phyloP scores from a whole-genome alignment of 2,888 invertebrate species.

The Andrena hattorfiana region DNA sequence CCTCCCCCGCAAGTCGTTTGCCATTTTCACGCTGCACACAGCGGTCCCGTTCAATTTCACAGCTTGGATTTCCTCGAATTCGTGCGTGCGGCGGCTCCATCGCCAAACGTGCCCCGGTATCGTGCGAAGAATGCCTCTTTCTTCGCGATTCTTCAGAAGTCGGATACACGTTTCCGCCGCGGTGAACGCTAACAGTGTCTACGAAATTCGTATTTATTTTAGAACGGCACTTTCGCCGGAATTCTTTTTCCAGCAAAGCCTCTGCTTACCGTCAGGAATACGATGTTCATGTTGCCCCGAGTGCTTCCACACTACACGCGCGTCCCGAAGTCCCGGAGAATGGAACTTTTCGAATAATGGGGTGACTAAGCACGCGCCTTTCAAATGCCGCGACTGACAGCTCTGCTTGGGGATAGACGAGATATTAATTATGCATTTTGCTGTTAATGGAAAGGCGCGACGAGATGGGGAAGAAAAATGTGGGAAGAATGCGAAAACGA shows the following conservation, averaged over 20 bases:
- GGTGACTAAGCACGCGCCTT: conserved; percentile 22
- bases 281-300: conserved; percentile 40
- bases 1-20: conserved; percentile 73
- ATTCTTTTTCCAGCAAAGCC: not conserved
- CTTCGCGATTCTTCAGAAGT: conserved; percentile 38
- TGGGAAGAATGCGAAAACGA: not conserved
- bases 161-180: conserved; percentile 62
- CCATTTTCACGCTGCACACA: conserved; percentile 70
- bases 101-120: conserved; percentile 64
- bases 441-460: not conserved
- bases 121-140: conserved; percentile 21
- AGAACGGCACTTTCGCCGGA: not conserved
- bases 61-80: conserved; percentile 71
- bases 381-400: conserved; percentile 43
- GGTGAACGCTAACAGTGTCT: conserved; percentile 50
- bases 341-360: not conserved
- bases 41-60: conserved; percentile 64
- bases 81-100: conserved; percentile 61
- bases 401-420: conserved; percentile 3
- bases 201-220: conserved; percentile 14
- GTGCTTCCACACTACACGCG: not conserved
- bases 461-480: too few species aligned
- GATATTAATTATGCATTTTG: not conserved
- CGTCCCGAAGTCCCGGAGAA: not conserved
- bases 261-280: conserved; percentile 29